phyloP scores from a whole-genome alignment of 2,888 invertebrate species.

The Harpalus rubripes region DNA sequence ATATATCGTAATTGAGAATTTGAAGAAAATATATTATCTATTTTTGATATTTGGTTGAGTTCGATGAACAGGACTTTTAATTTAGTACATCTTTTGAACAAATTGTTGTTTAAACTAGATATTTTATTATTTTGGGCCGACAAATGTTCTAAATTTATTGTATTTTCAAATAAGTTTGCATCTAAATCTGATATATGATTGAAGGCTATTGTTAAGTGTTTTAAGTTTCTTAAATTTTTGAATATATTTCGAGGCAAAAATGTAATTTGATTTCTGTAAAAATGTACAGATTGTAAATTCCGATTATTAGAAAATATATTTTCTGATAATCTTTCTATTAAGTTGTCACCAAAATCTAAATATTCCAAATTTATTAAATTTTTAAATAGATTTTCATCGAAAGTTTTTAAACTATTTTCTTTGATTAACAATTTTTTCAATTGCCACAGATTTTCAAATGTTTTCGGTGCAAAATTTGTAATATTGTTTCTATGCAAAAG shows the following conservation, averaged over 20 bases:
- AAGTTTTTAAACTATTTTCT: background rate
- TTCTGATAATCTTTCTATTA: background rate
- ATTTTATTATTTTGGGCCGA: conserved; percentile 2
- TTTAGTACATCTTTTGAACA: background rate
- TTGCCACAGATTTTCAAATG: background rate
- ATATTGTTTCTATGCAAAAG: conserved; percentile 14
- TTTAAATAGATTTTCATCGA: conserved; percentile 19
- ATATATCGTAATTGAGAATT: background rate
- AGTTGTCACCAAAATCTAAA: conserved; percentile 1
- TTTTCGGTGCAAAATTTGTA: background rate
- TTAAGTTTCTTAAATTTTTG: background rate
- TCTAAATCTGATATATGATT: conserved; percentile 20
- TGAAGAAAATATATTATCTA: background rate
- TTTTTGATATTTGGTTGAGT: background rate
- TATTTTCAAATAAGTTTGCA: background rate
- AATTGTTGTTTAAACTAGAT: background rate
- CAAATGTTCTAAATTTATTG: background rate
- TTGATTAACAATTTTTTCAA: conserved; percentile 12
- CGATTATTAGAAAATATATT: background rate
- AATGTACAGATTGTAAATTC: background rate
- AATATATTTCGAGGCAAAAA: background rate
- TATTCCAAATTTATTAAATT: background rate
- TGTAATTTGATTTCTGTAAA: background rate
- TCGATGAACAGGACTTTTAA: background rate
- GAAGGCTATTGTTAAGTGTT: background rate